Base-by-base conservation (phyloP, 2,113 vertebrate genomes). In the Microtus montanus region DNA sequence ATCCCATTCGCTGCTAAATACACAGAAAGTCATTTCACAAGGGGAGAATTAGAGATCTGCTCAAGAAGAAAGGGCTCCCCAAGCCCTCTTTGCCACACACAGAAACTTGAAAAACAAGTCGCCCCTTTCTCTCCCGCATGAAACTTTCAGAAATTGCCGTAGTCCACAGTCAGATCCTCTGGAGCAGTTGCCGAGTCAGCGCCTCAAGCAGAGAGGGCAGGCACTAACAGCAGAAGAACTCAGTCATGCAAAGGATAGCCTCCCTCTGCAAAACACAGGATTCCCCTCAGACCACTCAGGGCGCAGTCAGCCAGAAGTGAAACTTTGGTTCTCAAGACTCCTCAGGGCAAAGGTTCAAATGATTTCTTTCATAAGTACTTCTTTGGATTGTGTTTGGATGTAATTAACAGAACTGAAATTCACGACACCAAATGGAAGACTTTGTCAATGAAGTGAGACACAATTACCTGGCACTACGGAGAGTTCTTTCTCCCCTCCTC, bases 181-280 rank as follows among this genome's bases (percentile, higher is more conserved):
- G 83, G 78, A 96, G 97, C 92, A 87, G 94, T n/a, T 98, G 96
- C 85, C 0, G 30, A 96, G 97, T 97, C 96, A 97, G 96, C 44
- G 26, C 94, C 95, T 97, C 97, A 93, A 97, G 96, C 96, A 96
- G 97, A 84, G 97, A 97, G 96, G 97, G 96, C 95, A 97, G 95
- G 83, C 68, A 0, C 92, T 79, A 68, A 58, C 58, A 68, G 95
- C 68, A 17, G 52, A 75, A 17, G 78, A 89, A 64, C 64, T 93
- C 97, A 95, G 78, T 92, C 93, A 97, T 84, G 96, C 96, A 64
- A 80, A 94, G 68, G 14, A 94, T 35, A n/a, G 85, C 90, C 96
- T 97, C 71, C 77, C 74, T 97, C 90, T 94, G 94, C 96, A 93
- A 97, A 96, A 96, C 0, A 44, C 58, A 71, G 92, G 49, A 88